Evolutionary conservation across 2,888 invertebrate genomes (phyloP).

Genomic region (Phlogophora meticulosa): DNA sequence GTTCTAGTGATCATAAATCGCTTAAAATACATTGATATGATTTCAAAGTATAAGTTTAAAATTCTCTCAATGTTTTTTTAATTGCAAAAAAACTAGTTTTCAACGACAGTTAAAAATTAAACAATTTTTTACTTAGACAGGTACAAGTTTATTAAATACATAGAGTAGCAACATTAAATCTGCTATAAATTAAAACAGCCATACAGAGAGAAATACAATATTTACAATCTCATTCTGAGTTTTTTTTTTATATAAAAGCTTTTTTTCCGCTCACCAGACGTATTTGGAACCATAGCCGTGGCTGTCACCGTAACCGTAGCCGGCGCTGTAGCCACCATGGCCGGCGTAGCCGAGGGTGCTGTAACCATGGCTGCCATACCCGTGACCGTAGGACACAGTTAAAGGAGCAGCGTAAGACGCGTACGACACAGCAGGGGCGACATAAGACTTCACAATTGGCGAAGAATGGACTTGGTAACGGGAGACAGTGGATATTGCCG

Average conservation of each 20-base stretch:
- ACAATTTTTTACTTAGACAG: constrained; percentile 26
- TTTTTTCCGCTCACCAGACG: constrained; percentile 68
- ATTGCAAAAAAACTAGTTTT: constrained; percentile 6
- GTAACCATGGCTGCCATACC: constrained; percentile 43
- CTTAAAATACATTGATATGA: background rate
- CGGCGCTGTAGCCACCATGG: constrained; percentile 41
- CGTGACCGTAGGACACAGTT: constrained; percentile 47
- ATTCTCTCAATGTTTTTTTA: constrained; percentile 1
- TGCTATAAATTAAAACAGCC: constrained; percentile 54
- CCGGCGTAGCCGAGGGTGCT: constrained; percentile 24
- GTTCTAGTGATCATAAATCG: background rate
- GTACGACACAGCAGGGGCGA: constrained; percentile 60
- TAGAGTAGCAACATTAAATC: constrained; percentile 33
- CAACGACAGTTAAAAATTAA: constrained; percentile 22
- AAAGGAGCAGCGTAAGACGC: constrained; percentile 58
- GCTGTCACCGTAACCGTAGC: constrained; percentile 19
- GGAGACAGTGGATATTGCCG: constrained; percentile 76
- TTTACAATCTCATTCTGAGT: constrained; percentile 37
- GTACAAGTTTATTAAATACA: constrained; percentile 57
- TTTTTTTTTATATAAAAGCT: constrained; percentile 7
- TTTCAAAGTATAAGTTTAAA: background rate
- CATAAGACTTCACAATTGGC: constrained; percentile 57
- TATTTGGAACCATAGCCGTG: constrained; percentile 66
- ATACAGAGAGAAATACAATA: constrained; percentile 43
- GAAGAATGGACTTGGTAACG: constrained; percentile 76